phyloP scores from a whole-genome alignment of 1,140 invertebrate species.

The Drosophila pruinosa region DNA sequence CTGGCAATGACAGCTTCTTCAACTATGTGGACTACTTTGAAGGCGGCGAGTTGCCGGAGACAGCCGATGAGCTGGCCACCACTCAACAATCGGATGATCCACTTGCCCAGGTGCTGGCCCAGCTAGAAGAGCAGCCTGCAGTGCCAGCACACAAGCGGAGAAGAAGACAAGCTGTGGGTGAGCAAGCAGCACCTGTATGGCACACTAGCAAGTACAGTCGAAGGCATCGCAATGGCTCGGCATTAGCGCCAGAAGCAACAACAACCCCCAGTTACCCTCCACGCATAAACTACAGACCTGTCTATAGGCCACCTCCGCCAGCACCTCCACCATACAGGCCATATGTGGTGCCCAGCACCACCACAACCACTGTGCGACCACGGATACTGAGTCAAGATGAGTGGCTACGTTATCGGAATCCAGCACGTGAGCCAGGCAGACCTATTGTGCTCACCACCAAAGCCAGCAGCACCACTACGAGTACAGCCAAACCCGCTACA shows the following conservation, averaged over 20 bases:
- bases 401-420: slow-evolving; percentile 34
- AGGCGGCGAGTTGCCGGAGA: slow-evolving; percentile 36
- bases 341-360: background rate
- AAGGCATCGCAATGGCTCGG: slow-evolving; percentile 48
- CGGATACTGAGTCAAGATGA: slow-evolving; percentile 46
- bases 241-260: background rate
- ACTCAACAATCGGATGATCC: slow-evolving; percentile 54
- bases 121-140: slow-evolving; percentile 44
- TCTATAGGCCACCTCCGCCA: background rate
- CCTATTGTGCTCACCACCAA: slow-evolving; percentile 1
- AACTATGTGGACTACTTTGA: slow-evolving; percentile 72
- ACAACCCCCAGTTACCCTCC: background rate
- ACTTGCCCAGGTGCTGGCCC: slow-evolving; percentile 44
- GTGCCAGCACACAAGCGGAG: background rate
- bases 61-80: slow-evolving; percentile 15
- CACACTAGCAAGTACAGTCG: slow-evolving; percentile 55
- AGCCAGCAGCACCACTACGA: background rate
- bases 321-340: background rate
- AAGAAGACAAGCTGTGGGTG: slow-evolving; percentile 15
- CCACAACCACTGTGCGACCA: slow-evolving; percentile 23
- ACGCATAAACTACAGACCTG: slow-evolving; percentile 6
- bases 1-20: slow-evolving; percentile 60
- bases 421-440: background rate
- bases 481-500: slow-evolving; percentile 1
- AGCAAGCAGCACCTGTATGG: slow-evolving; percentile 19